Conservation (phyloP, 2,888 invertebrate genomes). For the Melieria omissa region DNA sequence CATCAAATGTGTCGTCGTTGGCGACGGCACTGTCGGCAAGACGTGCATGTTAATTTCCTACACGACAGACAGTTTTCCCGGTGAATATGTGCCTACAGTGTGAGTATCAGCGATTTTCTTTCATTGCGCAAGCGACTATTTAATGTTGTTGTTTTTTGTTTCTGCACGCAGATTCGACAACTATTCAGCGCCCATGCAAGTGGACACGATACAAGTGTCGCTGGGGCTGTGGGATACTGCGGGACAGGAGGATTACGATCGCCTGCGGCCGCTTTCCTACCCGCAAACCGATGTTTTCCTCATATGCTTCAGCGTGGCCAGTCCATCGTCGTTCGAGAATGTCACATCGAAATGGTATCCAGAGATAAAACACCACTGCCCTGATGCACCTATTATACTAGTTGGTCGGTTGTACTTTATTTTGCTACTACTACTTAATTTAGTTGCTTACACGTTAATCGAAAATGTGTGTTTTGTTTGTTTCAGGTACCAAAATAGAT, state of each 20-base stretch:
- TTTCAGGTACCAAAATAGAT: slow-evolving; percentile 95
- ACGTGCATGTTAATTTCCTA: slow-evolving; percentile 95
- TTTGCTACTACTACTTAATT: not conserved
- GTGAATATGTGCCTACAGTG: slow-evolving; percentile 96
- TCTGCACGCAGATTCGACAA: slow-evolving; percentile 83
- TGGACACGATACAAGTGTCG: slow-evolving; percentile 96
- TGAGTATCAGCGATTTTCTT: slow-evolving; percentile 69
- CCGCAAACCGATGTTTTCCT: slow-evolving; percentile 99
- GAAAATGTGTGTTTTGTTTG: not conserved
- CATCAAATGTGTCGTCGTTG: slow-evolving; percentile 92
- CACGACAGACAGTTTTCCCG: slow-evolving; percentile 92
- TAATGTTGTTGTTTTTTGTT: slow-evolving; percentile 32
- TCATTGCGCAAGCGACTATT: not conserved
- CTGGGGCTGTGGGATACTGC: slow-evolving; percentile 98
- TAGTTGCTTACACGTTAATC: not conserved
- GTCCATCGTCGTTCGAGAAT: slow-evolving; percentile 99
- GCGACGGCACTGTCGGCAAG: slow-evolving; percentile 94
- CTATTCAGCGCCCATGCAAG: slow-evolving; percentile 98
- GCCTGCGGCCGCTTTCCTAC: slow-evolving; percentile 94
- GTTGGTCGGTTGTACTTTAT: slow-evolving; percentile 78
- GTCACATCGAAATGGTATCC: slow-evolving; percentile 99
- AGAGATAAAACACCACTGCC: slow-evolving; percentile 99
- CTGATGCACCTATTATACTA: slow-evolving; percentile 98
- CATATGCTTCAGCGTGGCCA: slow-evolving; percentile 99
- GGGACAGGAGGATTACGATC: slow-evolving; percentile 94